Base-by-base conservation (phyloP, 1,140 invertebrate species). In the Stratiolaelaps scimitus region DNA sequence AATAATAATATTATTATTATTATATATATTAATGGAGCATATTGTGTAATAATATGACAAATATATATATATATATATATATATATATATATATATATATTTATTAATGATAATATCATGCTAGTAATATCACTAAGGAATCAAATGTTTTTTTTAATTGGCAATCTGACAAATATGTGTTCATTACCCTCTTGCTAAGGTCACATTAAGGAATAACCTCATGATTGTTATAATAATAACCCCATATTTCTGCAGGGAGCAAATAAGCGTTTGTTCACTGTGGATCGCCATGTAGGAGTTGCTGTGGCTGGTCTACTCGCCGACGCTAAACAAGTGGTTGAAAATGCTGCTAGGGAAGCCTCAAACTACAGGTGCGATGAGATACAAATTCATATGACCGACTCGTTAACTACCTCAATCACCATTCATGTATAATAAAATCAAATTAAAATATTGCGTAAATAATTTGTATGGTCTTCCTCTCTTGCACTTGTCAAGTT, bases 281-380 rank as follows among this genome's bases (percentile, higher is more conserved):
- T 97, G 70, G 93, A 98, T 77, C 82, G 83, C 72, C 91, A 98
- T 75, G 85, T 98, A 73, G 95, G 95, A 71, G 87, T 95, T 84
- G 86, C 87, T 65, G 85, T 93, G 15, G 87, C 90, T 67, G 94
- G 94, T 48, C 78, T 98, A 23, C 85, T 95, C 68, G 92, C 93
- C 7, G 94, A 97, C 83, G 89, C 91, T 17, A 81, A 90, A 72
- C 86, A 89, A 75, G 83, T 97, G 65, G 89, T 88, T 0, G 89
- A 96, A 73, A 88, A 85, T 53, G 89, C 91, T 5, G 80, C 89
- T 68, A 84, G 84, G 29, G 92, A 96, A 79, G 89, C 92, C n/a
- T 80, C 86, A 1, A 91, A 87, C 74, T 97, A 94, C 76, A 82
- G 88, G 72, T 81, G 82, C 28, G 86, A 92, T 76, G 88, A 89